These are phyloP conservation scores for Eudyptes chrysolophus DNA, from an alignment of 2,113 vertebrate species.

Conservation along the genomic window DNA sequence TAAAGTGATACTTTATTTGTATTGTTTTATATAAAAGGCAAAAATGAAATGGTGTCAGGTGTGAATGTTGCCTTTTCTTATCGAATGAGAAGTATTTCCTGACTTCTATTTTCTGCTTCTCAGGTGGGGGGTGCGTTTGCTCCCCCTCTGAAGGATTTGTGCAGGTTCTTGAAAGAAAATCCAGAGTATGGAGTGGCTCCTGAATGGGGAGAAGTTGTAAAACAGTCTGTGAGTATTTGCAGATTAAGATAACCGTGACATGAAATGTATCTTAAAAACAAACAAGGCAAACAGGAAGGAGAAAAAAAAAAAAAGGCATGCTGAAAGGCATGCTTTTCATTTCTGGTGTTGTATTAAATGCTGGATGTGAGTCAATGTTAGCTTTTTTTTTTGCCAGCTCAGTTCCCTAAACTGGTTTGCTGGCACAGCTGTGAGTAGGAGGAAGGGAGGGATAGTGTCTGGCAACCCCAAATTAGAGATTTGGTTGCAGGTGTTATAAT, in stretches of 20 bases:
- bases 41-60: not conserved
- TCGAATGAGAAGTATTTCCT: not conserved
- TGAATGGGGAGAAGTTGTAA: constrained; percentile 97
- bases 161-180: constrained; percentile 96
- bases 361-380: not conserved
- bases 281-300: not conserved
- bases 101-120: not conserved
- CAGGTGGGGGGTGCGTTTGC: constrained; percentile 97
- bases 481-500: not conserved
- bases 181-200: constrained; percentile 96
- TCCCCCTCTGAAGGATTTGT: constrained; percentile 94
- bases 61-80: not conserved
- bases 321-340: not conserved
- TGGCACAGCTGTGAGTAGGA: not conserved
- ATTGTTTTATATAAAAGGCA: not conserved
- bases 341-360: not conserved
- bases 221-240: constrained; percentile 88
- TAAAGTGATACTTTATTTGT: not conserved
- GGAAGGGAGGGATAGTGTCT: not conserved
- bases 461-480: not conserved
- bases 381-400: not conserved
- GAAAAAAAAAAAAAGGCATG: not conserved
- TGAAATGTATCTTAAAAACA: not conserved
- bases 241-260: not conserved
- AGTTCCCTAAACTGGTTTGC: not conserved